Base-by-base conservation (phyloP, 2,888 invertebrate species). In the Agrochola circellaris region DNA sequence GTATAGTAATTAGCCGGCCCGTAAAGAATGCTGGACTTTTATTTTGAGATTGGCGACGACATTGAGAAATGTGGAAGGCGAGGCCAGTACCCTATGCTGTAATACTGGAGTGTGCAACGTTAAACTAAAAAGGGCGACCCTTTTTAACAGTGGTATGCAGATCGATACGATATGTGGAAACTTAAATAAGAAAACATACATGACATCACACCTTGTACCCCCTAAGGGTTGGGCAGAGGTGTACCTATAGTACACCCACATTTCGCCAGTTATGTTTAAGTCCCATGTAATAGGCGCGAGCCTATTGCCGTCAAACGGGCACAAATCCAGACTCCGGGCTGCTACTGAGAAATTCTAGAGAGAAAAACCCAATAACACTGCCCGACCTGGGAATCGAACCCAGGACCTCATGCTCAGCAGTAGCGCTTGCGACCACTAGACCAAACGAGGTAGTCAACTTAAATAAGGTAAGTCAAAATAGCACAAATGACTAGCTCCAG, bases 21-120 rank as follows among this genome's bases (percentile, higher is more conserved):
- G 75, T 71, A 64, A 84, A 84, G 71, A 78, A 81, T 68, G 77
- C 62, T 74, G 87, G 65, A 81, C 34, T 73, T 87, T 84, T 85
- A 84, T 87, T 78, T 82, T 75, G 34, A 69, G 73, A 67, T 60
- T 78, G 77, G 64, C 74, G 85, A 73, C 48, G 82, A 73, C 76
- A 64, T 87, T 79, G 75, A 75, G 75, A 60, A 82, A 71, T 73
- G 67, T 76, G 48, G 71, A 65, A 58, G 56, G 42, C 45, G 68
- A 75, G 79, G 79, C 23, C 72, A 64, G 60, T 69, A 64, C 66
- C 75, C 74, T 75, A 56, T 79, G 66, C 42, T 74, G 83, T 85
- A 82, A 82, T 45, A 77, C 26, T 61, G 76, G 42, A 64, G 42
- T 51, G 42, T 81, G 81, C 54, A 77, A 73, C 45, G 17, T 20